Conservation (phyloP, 2,113 vertebrate genomes). For the Ramphastos sulfuratus region DNA sequence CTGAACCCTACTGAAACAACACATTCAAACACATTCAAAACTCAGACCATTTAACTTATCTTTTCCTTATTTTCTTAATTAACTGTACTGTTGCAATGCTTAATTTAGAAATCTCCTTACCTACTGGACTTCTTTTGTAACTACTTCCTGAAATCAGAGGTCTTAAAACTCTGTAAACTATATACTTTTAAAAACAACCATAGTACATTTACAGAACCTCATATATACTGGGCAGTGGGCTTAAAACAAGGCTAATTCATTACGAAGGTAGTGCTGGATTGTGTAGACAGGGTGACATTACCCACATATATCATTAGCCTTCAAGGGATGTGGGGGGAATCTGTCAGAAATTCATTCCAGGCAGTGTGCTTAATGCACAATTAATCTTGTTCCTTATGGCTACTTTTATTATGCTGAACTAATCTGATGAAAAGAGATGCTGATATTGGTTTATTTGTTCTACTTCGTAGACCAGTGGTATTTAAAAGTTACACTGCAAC, state of each 20-base stretch:
- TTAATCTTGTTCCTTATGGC: neutral
- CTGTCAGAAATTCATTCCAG: neutral
- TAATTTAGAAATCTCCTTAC: neutral
- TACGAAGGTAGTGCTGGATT: neutral
- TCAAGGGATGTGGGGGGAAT: neutral
- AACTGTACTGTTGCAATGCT: neutral
- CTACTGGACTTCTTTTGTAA: neutral
- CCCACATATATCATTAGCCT: neutral
- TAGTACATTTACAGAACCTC: neutral
- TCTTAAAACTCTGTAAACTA: neutral
- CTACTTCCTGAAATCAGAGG: neutral
- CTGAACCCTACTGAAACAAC: neutral
- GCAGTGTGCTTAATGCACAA: neutral
- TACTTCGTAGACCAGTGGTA: neutral
- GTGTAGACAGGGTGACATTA: neutral
- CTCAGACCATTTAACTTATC: neutral
- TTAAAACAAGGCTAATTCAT: neutral
- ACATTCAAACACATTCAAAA: neutral
- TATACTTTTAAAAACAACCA: neutral
- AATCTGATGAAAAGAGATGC: neutral
- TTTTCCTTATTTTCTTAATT: neutral
- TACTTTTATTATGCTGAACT: slow-evolving; percentile 26
- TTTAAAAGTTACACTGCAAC: neutral
- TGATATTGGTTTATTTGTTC: neutral
- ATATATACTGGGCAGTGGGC: neutral